Base-by-base conservation (phyloP, 2,797 vertebrate genomes). In the Sebastes umbrosus region DNA sequence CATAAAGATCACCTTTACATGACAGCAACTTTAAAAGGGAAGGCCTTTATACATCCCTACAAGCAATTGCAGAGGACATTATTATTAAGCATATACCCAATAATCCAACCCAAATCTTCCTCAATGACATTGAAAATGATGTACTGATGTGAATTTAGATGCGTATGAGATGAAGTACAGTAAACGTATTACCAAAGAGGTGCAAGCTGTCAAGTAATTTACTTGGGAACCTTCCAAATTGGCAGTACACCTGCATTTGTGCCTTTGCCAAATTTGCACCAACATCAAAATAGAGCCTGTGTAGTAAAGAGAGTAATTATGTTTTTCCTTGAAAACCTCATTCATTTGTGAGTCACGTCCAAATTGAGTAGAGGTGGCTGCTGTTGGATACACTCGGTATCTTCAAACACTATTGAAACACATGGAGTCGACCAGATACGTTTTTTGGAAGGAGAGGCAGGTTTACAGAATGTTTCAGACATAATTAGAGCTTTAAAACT, bases 401-500 rank as follows among this genome's bases (percentile, higher is more conserved):
- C 13, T 73, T 31, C 29, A 75, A 81, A 36, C 25, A 36, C 31
- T 27, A 27, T 22, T 73, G 11, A 74, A 62, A 71, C 54, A 24
- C 46, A 64, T 7, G 22, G 9, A 65, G 32, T 54, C 31, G 59
- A 52, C 13, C 1, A 34, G 22, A 68, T 62, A 34, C 2, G 4
- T 13, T 68, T 72, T 78, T 80, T 39, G 20, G 11, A 46, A 67
- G 64, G 22, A 64, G 24, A 77, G 70, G 22, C 64, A 25, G 36
- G 22, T 79, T 85, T 69, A 65, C 13, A 73, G 52, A 79, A 43
- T 63, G 68, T 54, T 75, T 25, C 46, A 68, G 75, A 62, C 50
- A 29, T 73, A 84, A 85, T 83, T 76, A 74, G 50, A 66, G 27
- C 69, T 84, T 25, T 72, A 69, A 80, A 81, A 71, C 50, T 74